phyloP scores from a whole-genome alignment of 2,113 vertebrate genomes.

The Brachyhypopomus gauderio region DNA sequence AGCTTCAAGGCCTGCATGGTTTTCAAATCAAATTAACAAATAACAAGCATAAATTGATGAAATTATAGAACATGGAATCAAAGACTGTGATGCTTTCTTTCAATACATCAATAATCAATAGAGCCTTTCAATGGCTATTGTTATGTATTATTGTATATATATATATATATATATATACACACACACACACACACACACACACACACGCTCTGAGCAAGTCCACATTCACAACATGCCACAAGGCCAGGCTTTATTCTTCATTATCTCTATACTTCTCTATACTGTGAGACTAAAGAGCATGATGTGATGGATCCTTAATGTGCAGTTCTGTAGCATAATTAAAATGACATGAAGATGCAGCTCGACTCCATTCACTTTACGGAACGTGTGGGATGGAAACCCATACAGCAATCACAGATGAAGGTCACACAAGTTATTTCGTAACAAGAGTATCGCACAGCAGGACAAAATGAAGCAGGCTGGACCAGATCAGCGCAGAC shows the following conservation, averaged over 20 bases:
- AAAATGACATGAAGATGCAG: not conserved
- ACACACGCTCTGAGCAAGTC: not conserved
- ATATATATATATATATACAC: not conserved
- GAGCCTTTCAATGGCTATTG: not conserved
- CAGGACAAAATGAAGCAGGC: too few species aligned
- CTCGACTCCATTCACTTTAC: not conserved
- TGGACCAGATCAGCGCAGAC: too few species aligned
- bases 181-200: too few species aligned
- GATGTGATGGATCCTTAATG: not conserved
- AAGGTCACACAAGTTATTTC: too few species aligned
- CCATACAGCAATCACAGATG: too few species aligned
- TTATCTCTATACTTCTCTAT: not conserved
- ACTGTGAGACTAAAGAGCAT: not conserved
- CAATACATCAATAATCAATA: not conserved
- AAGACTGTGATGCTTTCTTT: not conserved
- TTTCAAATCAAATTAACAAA: not conserved
- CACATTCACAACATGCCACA: not conserved
- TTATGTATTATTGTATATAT: not conserved
- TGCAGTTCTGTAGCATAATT: not conserved
- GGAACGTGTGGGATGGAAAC: not conserved
- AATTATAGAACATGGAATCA: not conserved
- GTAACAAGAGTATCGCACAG: too few species aligned
- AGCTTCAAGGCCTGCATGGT: conserved; percentile 1
- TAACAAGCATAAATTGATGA: not conserved
- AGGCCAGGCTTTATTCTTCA: not conserved